Evolutionary conservation across 92 coral and sea anemone genomes (phyloP), one percentile per base, ranked within the genome.

Genomic region (Meandrina meandrites): DNA sequence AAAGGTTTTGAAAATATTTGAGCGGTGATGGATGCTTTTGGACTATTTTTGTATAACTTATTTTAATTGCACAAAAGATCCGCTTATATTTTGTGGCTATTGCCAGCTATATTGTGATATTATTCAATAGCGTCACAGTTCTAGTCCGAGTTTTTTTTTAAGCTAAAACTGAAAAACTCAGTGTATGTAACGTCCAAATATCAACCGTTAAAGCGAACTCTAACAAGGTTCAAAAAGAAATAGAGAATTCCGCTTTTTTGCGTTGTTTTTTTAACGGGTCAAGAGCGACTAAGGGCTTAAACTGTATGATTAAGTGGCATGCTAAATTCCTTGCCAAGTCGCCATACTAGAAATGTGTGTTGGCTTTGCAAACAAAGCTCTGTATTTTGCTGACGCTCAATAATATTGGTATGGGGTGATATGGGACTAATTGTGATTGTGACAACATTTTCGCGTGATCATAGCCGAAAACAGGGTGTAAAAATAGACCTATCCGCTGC

Each of bases 391-490:
- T 47, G 86, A 18, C 78, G 75, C 78, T 78, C 12, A 3, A 18
- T 40, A 19, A 50, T 82, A 81, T 82, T 82, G 86, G 31, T 13
- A 18, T 69, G 16, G 8, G 8, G 8, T 17, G 57, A 67, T 66
- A 81, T 27, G 27, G 60, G 53, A 17, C 51, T 64, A 11, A 8
- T 22, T 36, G 53, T 36, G 8, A 9, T 79, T 13, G 8, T 17
- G 28, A 17, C 5, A 16, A 70, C 40, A 47, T 27, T 17, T 84
- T 75, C 51, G 57, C 87, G 87, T 84, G 87, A 84, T 84, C 54
- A 22, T 35, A 56, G 80, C 69, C 81, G 17, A 73, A 56, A 35
- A 48, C 51, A 36, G 1, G 45, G 5, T 27, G 47, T 47, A 82
- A 30, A 32, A 69, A 68, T 47, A 70, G 28, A 48, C n/a, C 1